Base-by-base conservation (phyloP, 2,888 invertebrate genomes). In the Gari tellinella region DNA sequence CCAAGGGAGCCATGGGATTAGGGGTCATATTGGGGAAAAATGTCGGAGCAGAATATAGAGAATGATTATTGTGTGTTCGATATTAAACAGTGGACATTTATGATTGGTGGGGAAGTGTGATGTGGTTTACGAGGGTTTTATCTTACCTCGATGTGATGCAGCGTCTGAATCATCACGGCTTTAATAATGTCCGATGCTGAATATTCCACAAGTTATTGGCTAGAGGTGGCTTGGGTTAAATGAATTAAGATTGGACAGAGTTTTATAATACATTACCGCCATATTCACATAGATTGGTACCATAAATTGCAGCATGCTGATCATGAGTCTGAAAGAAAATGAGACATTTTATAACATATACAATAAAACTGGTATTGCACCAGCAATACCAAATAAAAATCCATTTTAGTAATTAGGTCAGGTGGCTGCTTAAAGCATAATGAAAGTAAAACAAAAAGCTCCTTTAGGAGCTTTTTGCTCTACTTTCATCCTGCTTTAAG, bases 171-270 rank as follows among this genome's bases (percentile, higher is more conserved):
- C 43, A 15, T 17, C 23, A 21, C 17, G 5, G 49, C 23, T 21
- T 21, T 15, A 49, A 23, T 49, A 19, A 49, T 4, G 5, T 4
- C 5, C 14, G 10, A 48, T 52, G 37, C 31, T 7, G 23, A 64
- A 66, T 31, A 10, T 10, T 7, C 31, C 31, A 31, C 31, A 31
- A 31, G 31, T 31, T 31, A 31, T 31, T 31, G 31, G 31, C 5
- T 31, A 31, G 31, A 31, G 31, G 31, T 72, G 49, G 26, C 37
- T 31, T 26, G 26, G 78, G 78, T 78, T 78, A 78, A 78, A 78
- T 78, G 78, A 73, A 78, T 63, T 58, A 60, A 73, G 70, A 73
- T 78, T 78, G 73, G 78, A 70, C 58, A 46, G 48, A 63, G 46
- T 51, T 73, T 73, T 66, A 41, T 65, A 19, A 52, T 58, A 26